Conservation (phyloP, 2,113 vertebrate genomes). For the Sisor rabdophorus region DNA sequence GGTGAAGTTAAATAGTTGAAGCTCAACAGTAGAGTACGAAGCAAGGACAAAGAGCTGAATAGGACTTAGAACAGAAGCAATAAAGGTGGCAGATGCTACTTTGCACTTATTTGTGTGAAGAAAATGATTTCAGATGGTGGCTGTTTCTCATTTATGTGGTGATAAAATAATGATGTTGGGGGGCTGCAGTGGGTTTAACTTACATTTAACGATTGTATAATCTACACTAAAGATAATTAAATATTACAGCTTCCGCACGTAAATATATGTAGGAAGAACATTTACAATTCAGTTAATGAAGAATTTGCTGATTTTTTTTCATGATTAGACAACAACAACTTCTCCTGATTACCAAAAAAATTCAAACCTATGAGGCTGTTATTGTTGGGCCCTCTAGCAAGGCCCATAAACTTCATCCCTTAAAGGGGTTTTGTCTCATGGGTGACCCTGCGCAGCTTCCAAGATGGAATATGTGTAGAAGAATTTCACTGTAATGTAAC, state of each 20-base stretch:
- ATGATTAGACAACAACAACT: neutral
- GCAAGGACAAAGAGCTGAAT: constrained; percentile 69
- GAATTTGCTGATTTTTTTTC: neutral
- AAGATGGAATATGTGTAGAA: no score
- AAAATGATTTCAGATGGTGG: constrained; percentile 45
- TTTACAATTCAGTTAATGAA: neutral
- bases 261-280: neutral
- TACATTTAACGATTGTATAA: constrained; percentile 33
- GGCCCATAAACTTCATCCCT: no score
- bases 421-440: no score
- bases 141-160: constrained; percentile 27
- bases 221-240: neutral
- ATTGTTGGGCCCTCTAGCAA: no score
- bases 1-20: constrained; percentile 97
- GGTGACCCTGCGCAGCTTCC: no score
- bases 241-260: neutral
- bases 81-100: constrained; percentile 77
- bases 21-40: constrained; percentile 76
- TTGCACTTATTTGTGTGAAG: constrained; percentile 41
- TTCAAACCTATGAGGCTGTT: no score
- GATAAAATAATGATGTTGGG: constrained; percentile 1
- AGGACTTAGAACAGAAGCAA: constrained; percentile 77
- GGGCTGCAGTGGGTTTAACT: constrained; percentile 9
- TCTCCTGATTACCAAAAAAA: no score
- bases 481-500: no score